These are phyloP conservation scores for Tethya wilhelma DNA, from an alignment of 37 sponge, comb jelly and placozoan species.

Conservation along the genomic window DNA sequence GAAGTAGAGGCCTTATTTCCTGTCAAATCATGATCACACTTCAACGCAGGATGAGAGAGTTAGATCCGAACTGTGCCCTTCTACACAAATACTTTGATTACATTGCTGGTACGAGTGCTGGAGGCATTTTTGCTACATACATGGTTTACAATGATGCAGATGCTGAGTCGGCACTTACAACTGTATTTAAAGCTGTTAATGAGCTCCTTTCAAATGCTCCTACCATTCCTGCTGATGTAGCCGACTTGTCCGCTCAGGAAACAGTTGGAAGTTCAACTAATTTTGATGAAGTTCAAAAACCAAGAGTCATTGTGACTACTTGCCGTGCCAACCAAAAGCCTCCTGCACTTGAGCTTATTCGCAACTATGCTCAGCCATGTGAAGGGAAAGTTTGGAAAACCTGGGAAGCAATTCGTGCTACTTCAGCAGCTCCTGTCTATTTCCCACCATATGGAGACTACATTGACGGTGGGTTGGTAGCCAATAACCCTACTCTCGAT, in stretches of 20 bases:
- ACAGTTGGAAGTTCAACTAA: too few species aligned
- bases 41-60: conserved; percentile 27
- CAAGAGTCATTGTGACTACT: conserved; percentile 61
- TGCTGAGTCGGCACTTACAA: too few species aligned
- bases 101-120: conserved; percentile 80
- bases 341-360: conserved; percentile 61
- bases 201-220: too few species aligned
- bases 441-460: conserved; percentile 12
- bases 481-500: neutral
- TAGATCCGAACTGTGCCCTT: conserved; percentile 21
- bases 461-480: conserved; percentile 28
- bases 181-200: too few species aligned
- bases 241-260: too few species aligned
- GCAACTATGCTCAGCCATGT: conserved; percentile 70
- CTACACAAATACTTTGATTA: too few species aligned
- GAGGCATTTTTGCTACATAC: conserved; percentile 51
- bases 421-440: conserved; percentile 29
- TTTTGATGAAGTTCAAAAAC: too few species aligned
- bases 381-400: conserved; percentile 48
- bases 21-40: conserved; percentile 27
- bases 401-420: conserved; percentile 33
- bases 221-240: too few species aligned
- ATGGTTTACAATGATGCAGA: too few species aligned
- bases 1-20: conserved; percentile 47
- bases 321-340: neutral